A percentile compares a stretch with the other conserved stretches of the same genome.
Conservation (phyloP, 2,888 invertebrate genomes). For the Onchidella celtica region DNA sequence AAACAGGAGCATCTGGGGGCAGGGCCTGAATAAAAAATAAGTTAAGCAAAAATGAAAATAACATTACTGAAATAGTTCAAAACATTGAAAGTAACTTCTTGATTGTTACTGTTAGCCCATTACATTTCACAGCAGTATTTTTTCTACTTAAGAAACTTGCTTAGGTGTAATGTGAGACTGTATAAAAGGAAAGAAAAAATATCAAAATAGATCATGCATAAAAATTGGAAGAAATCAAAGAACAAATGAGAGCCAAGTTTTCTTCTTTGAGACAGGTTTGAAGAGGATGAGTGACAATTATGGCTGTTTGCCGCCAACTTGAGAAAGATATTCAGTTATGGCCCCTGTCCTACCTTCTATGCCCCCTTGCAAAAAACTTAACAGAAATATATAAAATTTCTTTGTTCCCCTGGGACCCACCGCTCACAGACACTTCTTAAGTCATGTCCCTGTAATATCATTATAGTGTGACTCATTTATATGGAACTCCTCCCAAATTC, state of each 20-base stretch:
- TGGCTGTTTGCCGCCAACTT: not conserved
- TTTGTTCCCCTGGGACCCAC: too few relatives aligned
- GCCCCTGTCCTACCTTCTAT: too few relatives aligned
- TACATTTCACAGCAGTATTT: not conserved
- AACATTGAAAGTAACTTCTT: conserved; percentile 6
- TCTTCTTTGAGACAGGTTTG: too few relatives aligned
- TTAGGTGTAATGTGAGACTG: not conserved
- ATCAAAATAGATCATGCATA: too few relatives aligned
- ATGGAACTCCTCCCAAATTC: too few relatives aligned
- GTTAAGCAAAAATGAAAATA: not conserved
- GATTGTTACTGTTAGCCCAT: not conserved
- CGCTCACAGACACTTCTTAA: too few relatives aligned
- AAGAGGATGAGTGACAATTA: not conserved
- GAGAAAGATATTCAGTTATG: not conserved
- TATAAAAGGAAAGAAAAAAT: too few relatives aligned
- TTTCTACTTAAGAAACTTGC: not conserved
- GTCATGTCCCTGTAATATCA: too few relatives aligned
- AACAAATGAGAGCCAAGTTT: too few relatives aligned
- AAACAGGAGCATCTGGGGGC: conserved; percentile 59
- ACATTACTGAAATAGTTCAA: not conserved
- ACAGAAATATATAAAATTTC: too few relatives aligned
- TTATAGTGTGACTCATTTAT: too few relatives aligned
- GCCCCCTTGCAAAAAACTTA: not conserved
- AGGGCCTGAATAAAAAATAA: conserved; percentile 57
- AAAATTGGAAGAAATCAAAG: too few relatives aligned